Base-by-base conservation (phyloP, 2,113 vertebrate species). In the Crotalus horridus region DNA sequence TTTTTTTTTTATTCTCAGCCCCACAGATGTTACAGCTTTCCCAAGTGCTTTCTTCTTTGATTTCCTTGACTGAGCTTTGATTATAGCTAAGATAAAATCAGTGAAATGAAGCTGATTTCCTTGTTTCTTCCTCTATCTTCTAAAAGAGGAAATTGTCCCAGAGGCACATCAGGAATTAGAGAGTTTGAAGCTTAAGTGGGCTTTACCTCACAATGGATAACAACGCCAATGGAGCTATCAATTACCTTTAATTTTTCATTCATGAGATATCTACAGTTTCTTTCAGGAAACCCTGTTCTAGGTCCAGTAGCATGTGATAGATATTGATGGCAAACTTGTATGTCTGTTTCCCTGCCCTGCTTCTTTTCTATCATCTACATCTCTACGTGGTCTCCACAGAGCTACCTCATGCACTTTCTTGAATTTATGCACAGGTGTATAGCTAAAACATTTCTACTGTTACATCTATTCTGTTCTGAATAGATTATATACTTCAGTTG, bases 151-250 rank as follows among this genome's bases (percentile, higher is more conserved):
- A 39, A 81, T 81, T 81, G 6, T 81, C 69, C 33, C 69, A 39
- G 69, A 74, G 33, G 17, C 6, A 39, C 39, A 81, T 81, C 69
- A 81, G 48, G 48, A 55, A 90, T 94, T 74, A 90, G 94, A 88
- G 88, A 58, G 94, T 81, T 56, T 39, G 85, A 11, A 92, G 85
- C 29, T 53, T 54, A 87, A 56, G n/a, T 58, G 6, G 33, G 46
- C 4, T 46, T 87, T 89, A 43, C 11, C 55, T 58, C 55, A 39
- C 12, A 59, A 39, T 7, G 43, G 33, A 11, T 43, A 43, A 43
- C 86, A 87, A 26, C 12, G 2, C 6, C 24, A 24, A 26, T 59
- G 88, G 43, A 58, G 39, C 8, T 24, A 39, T 24, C 88, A 7
- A 8, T 56, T 43, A 3, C n/a, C 33, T 20, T 33, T 58, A 88